These are phyloP conservation scores for Eupithecia dodoneata DNA, from an alignment of 2,888 invertebrate genomes.

Conservation along the genomic window DNA sequence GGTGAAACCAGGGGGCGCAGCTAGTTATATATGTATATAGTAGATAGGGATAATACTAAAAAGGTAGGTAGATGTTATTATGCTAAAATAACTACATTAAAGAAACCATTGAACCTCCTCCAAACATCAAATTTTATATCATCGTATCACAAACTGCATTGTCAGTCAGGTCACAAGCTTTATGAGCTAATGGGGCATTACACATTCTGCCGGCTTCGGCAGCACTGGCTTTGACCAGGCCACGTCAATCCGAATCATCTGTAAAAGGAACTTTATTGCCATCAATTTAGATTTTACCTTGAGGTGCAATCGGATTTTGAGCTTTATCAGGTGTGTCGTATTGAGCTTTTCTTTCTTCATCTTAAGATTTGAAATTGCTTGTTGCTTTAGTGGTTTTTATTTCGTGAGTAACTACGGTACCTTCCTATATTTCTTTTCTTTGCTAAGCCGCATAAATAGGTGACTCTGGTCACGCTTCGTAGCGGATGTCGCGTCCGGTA, in stretches of 20 bases:
- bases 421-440: constrained; percentile 7
- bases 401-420: background rate
- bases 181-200: constrained; percentile 71
- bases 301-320: background rate
- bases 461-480: constrained; percentile 71
- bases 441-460: constrained; percentile 44
- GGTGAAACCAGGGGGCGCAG: too few species aligned
- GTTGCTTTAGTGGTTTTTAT: background rate
- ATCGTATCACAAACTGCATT: constrained; percentile 40
- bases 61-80: background rate
- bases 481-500: constrained; percentile 79
- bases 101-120: constrained; percentile 44
- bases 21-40: too few species aligned
- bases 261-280: constrained; percentile 17
- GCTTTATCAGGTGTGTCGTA: background rate
- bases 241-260: constrained; percentile 16
- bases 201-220: constrained; percentile 62
- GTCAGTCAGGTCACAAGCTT: constrained; percentile 49
- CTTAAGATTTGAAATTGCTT: background rate
- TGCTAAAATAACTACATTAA: background rate
- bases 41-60: too few species aligned
- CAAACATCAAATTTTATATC: constrained; percentile 37
- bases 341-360: background rate
- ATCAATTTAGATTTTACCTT: constrained; percentile 14
- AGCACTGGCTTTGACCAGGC: constrained; percentile 13